Base-by-base conservation (phyloP, 2,113 vertebrate genomes). In the Chionomys nivalis region DNA sequence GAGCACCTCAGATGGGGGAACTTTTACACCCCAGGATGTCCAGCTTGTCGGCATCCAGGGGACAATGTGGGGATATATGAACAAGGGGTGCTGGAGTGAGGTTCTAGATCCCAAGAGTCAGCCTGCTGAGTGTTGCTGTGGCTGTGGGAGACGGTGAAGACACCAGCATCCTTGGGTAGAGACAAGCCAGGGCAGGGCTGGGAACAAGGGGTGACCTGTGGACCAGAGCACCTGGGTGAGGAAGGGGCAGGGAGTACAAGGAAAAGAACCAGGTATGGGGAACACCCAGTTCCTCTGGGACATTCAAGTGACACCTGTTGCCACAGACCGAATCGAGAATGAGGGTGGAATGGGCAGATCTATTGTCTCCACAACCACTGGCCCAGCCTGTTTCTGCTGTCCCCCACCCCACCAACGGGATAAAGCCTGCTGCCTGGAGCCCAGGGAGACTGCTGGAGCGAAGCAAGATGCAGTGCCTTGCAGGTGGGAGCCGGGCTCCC, bases 301-400 rank as follows among this genome's bases (percentile, higher is more conserved):
- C 96, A 94, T 91, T 65, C 93, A 97, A 87, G 83, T 94, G 88
- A 13, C 93, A 97, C 91, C 96, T 95, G 93, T 93, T 96, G 87
- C 70, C 92, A 96, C 93, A 97, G 95, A 89, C 47, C 21, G 10
- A 77, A 90, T 96, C 92, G 97, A 93, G 68, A 94, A 91, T 79
- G 87, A 90, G 95, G 72, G 75, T 88, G 96, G 94, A 72, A 91
- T 68, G 82, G 36, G 55, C 68, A 75, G 94, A 58, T 39, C 66
- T 85, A 94, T 93, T 96, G 92, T 97, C 66, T 68, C 23, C 19
- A 9, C 23, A 76, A 44, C 79, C 87, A 90, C 91, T 44, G 52
- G 61, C 94, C 94, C 65, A 16, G 93, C 93, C 96, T 47, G 93
- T 95, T 93, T 87, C 83, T 87, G 90, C 17, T 4, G 73, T 65